phyloP scores from a whole-genome alignment of 2,113 vertebrate genomes.

The Gadus macrocephalus region DNA sequence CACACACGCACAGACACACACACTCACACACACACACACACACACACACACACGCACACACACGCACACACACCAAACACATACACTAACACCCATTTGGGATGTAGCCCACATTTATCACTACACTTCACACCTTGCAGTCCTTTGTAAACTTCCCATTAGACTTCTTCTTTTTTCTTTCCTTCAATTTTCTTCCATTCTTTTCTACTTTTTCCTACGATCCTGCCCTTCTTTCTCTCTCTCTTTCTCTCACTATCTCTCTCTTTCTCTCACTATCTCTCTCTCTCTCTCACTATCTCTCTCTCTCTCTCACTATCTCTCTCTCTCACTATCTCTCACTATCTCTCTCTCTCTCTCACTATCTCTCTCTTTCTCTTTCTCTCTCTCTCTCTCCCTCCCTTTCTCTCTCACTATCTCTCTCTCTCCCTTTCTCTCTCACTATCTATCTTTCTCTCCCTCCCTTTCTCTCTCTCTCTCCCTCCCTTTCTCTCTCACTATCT shows the following conservation, averaged over 20 bases:
- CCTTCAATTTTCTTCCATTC: no score
- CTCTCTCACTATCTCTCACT: constrained; percentile 12
- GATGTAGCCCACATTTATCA: constrained; percentile 79
- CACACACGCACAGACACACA: no score
- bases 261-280: constrained; percentile 1
- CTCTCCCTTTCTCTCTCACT: constrained; percentile 27
- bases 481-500: background rate
- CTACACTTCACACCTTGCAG: constrained; percentile 29
- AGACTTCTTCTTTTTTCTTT: background rate
- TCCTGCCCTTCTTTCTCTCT: no score
- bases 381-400: constrained; percentile 4
- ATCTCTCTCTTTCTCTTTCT: constrained; percentile 20
- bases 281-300: constrained; percentile 15
- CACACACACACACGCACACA: no score
- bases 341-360: background rate
- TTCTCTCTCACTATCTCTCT: constrained; percentile 13
- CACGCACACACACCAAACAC: no score
- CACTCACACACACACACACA: no score
- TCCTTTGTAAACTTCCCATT: background rate
- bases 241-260: no score
- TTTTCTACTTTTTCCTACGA: no score
- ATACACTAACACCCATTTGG: constrained; percentile 22
- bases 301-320: background rate
- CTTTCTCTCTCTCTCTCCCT: no score
- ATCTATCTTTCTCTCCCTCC: background rate